Base-by-base conservation (phyloP, 2,888 invertebrate species). In the Andrena bicolor region DNA sequence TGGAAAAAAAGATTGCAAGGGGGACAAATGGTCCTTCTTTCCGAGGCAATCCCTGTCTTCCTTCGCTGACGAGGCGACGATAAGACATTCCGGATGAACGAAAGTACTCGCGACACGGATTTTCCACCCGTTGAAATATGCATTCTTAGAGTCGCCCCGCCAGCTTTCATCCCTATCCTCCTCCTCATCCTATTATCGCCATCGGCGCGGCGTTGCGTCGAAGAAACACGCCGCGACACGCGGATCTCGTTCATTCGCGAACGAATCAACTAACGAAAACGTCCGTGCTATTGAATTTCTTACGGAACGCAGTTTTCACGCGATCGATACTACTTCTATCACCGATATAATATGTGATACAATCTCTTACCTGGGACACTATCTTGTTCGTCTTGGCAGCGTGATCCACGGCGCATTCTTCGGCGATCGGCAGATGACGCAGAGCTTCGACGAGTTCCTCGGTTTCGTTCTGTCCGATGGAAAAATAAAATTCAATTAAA, bases 151-250 rank as follows among this genome's bases (percentile, higher is more conserved):
- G 77, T 20, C 66, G 77, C 65, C 58, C 35, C 77, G 66, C 61
- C 77, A 66, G 75, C 66, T 66, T 68, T 69, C 70, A 61, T 71
- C 78, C 80, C 80, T 77, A 80, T 77, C 80, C 80, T 80, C 80
- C 78, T 80, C 80, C 78, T 77, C 78, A 71, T 77, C 78, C 70
- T 48, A 35, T 28, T 6, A 23, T 49, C 63, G 16, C 49, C 48
- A 58, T 49, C 63, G 63, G 32, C 64, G 20, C 51, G 28, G 4
- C 32, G 26, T 2, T 5, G 20, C 20, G 26, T 68, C 53, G 35
- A 48, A 41, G 61, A 63, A 68, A 68, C 68, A 68, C 75, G 61
- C 51, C 35, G 16, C 41, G 30, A n/a, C 23, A 56, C 23, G 20
- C 26, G 20, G 26, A 56, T 10, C 13, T 20, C 26, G 7, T 10